These are phyloP conservation scores for Lepidocolaptes lacrymiger DNA, from an alignment of 2,797 vertebrate species.

Conservation along the genomic window DNA sequence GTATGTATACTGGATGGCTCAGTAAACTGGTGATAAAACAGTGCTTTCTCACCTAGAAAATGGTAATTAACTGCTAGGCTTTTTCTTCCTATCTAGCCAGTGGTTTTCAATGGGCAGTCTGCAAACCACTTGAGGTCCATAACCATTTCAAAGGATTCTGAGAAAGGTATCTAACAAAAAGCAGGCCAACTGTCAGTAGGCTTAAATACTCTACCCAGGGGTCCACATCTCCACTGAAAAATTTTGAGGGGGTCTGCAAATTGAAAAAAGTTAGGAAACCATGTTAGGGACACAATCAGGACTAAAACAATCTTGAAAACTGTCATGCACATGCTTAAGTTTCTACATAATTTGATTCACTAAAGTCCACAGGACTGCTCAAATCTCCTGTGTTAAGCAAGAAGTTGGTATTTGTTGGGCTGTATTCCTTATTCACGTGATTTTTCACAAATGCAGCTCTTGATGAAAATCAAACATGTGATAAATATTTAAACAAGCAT, in stretches of 20 bases:
- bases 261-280: conserved; percentile 26
- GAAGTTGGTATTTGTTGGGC: not conserved
- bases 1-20: not conserved
- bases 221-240: conserved; percentile 43
- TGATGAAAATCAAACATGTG: not conserved
- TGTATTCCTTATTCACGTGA: not conserved
- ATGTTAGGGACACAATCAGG: not conserved
- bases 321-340: not conserved
- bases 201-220: conserved; percentile 40
- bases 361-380: not conserved
- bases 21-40: not conserved
- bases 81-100: conserved; percentile 42
- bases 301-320: not conserved
- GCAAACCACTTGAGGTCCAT: conserved; percentile 35
- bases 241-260: conserved; percentile 33
- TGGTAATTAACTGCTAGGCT: conserved; percentile 3
- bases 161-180: conserved; percentile 31
- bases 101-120: conserved; percentile 22
- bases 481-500: conserved; percentile 24
- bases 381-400: not conserved
- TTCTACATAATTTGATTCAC: not conserved
- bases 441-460: not conserved
- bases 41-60: conserved; percentile 25
- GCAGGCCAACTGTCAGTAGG: conserved; percentile 41
- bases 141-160: conserved; percentile 29